A percentile compares a stretch with the other conserved stretches of the same genome.
Conservation (phyloP, 2,888 invertebrate species). For the Silvanus unidentatus region DNA sequence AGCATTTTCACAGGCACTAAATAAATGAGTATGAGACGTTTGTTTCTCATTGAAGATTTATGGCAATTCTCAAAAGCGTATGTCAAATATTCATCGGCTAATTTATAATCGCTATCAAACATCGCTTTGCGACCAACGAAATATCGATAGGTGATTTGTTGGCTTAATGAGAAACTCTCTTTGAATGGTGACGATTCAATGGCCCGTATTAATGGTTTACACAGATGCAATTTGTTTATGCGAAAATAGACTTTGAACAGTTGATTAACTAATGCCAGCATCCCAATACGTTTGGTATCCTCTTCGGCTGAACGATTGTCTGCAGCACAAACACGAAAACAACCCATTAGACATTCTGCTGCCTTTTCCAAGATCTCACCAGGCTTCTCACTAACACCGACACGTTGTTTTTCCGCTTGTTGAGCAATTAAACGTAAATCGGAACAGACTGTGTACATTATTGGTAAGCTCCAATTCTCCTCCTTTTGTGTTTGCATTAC, state of each 20-base stretch:
- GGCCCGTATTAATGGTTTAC: constrained; percentile 92
- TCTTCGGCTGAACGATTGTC: constrained; percentile 86
- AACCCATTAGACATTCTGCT: constrained; percentile 86
- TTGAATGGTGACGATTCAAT: constrained; percentile 90
- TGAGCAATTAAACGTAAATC: constrained; percentile 77
- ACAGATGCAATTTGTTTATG: constrained; percentile 82
- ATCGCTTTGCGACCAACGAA: constrained; percentile 96
- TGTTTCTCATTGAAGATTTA: constrained; percentile 73
- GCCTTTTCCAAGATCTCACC: constrained; percentile 85
- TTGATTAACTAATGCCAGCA: constrained; percentile 94
- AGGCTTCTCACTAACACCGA: constrained; percentile 49
- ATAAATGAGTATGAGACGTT: constrained; percentile 88
- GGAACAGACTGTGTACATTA: constrained; percentile 84
- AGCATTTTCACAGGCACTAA: constrained; percentile 96
- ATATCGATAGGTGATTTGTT: constrained; percentile 94
- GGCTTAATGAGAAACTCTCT: constrained; percentile 83
- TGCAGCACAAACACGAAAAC: constrained; percentile 91
- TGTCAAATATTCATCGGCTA: constrained; percentile 86
- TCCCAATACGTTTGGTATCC: constrained; percentile 92
- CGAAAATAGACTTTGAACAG: constrained; percentile 81
- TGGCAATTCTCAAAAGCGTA: constrained; percentile 93
- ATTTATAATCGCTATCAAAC: constrained; percentile 95
- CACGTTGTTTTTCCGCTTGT: constrained; percentile 62
- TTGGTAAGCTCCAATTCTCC: constrained; percentile 94
- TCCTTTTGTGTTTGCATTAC: constrained; percentile 83